phyloP scores from a whole-genome alignment of 1,140 invertebrate species.

The Lepidostoma basale region DNA sequence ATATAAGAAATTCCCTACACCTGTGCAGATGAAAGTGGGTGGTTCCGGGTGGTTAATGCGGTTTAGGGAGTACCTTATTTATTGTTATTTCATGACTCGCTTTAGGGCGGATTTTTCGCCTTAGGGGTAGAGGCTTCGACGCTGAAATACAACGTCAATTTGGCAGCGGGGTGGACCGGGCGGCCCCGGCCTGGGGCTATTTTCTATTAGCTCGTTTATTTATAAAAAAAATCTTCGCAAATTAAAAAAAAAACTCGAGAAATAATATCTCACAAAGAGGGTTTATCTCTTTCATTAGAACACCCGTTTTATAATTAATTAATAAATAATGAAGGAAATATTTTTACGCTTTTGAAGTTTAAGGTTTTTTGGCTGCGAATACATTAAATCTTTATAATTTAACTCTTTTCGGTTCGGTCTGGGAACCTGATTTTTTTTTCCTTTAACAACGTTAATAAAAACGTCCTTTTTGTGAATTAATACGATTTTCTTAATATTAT shows the following conservation, averaged over 20 bases:
- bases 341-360: neutral
- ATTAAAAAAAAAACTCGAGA: neutral
- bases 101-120: neutral
- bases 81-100: conserved; percentile 34
- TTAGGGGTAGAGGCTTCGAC: neutral
- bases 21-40: conserved; percentile 18
- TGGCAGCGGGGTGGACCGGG: neutral
- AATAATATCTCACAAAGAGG: neutral
- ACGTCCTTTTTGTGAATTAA: too few species aligned
- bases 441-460: too few species aligned
- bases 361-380: neutral
- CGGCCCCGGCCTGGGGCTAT: neutral
- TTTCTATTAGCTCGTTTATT: too few species aligned
- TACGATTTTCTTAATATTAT: too few species aligned
- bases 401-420: too few species aligned
- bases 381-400: neutral
- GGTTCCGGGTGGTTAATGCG: conserved; percentile 26
- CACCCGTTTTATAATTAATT: neutral
- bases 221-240: neutral
- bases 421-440: too few species aligned
- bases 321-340: neutral
- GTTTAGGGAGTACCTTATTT: conserved; percentile 38
- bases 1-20: conserved; percentile 37
- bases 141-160: neutral
- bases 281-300: neutral